Percentiles rank a stretch among this genome's conserved stretches.
Conservation (phyloP, 2,888 invertebrate genomes). For the Ochropleura leucogaster region DNA sequence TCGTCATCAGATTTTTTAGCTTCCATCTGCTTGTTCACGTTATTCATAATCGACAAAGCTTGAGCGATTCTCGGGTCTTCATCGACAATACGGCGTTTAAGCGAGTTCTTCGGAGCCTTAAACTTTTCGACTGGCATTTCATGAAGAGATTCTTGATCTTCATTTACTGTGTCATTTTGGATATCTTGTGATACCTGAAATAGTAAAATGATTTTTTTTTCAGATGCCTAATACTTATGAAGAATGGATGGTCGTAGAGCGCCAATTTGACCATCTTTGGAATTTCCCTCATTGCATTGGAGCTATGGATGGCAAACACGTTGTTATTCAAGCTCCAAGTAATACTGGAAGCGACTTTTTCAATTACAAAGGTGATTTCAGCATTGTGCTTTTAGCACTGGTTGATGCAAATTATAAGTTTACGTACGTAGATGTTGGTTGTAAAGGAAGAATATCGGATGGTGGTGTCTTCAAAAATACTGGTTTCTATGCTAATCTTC, state of each 20-base stretch:
- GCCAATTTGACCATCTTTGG: slow-evolving; percentile 54
- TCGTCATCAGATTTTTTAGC: slow-evolving; percentile 56
- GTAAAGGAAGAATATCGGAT: slow-evolving; percentile 53
- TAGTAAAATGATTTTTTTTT: slow-evolving; percentile 51
- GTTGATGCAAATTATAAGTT: slow-evolving; percentile 61
- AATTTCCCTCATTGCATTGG: slow-evolving; percentile 54
- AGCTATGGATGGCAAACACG: slow-evolving; percentile 55
- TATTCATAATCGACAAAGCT: slow-evolving; percentile 60
- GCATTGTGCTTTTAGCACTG: slow-evolving; percentile 54
- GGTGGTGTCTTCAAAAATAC: slow-evolving; percentile 61
- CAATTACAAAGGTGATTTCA: slow-evolving; percentile 55
- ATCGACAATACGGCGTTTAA: slow-evolving; percentile 53
- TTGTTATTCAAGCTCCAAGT: slow-evolving; percentile 52
- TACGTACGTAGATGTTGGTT: slow-evolving; percentile 54
- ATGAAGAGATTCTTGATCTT: slow-evolving; percentile 54
- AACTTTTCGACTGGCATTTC: slow-evolving; percentile 60
- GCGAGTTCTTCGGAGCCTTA: slow-evolving; percentile 61
- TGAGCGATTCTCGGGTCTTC: slow-evolving; percentile 58
- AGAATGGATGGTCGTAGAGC: slow-evolving; percentile 59
- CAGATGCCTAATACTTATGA: slow-evolving; percentile 45
- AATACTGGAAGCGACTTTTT: slow-evolving; percentile 48
- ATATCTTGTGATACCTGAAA: slow-evolving; percentile 48
- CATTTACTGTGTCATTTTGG: slow-evolving; percentile 51
- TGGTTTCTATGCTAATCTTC: slow-evolving; percentile 52
- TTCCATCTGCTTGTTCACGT: slow-evolving; percentile 61